Evolutionary conservation across 2,113 vertebrate species (phyloP), one percentile per base, ranked within the genome.

Genomic region (Pantherophis guttatus): DNA sequence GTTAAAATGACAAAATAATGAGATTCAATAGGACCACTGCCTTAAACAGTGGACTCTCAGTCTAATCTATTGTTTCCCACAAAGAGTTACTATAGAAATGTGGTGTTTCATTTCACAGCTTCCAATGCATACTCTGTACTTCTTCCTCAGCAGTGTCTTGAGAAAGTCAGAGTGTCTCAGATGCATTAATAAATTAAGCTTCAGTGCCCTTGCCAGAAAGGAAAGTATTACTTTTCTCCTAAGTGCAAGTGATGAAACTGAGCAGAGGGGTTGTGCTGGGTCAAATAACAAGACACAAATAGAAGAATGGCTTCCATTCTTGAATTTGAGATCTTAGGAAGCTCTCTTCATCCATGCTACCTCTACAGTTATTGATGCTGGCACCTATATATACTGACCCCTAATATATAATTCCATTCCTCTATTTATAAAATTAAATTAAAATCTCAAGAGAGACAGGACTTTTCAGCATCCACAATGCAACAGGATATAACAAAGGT

Each of bases 231-330:
- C 86, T 90, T 44, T 91, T 90, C 75, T 89, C 81, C 87, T 58
- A 92, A 91, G 94, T 39, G 87, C 94, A 55, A 89, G 92, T 94
- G 93, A 94, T 92, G 94, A 94, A 95, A 92, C 93, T 33, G 93
- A 96, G 90, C 93, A 94, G 54, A 89, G 92, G 62, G 23, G 95
- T 96, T 94, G 94, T 90, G 92, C 95, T 95, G 96, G 96, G 95
- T 96, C 96, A 95, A 92, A 81, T 91, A 88, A 91, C 92, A 58
- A 88, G 92, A 91, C 89, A 91, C 54, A 0, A 58, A 91, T 86
- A 39, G 88, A 48, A 86, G n/a, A 89, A 29, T 89, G 93, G 90
- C 90, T 93, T 88, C 90, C 87, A 92, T 88, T 94, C 59, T 70
- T 57, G 39, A n/a, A 81, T 54, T 62, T 44, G n/a, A 65, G 50